Conservation (phyloP, 2,888 invertebrate species). For the Morinoia aosen region DNA sequence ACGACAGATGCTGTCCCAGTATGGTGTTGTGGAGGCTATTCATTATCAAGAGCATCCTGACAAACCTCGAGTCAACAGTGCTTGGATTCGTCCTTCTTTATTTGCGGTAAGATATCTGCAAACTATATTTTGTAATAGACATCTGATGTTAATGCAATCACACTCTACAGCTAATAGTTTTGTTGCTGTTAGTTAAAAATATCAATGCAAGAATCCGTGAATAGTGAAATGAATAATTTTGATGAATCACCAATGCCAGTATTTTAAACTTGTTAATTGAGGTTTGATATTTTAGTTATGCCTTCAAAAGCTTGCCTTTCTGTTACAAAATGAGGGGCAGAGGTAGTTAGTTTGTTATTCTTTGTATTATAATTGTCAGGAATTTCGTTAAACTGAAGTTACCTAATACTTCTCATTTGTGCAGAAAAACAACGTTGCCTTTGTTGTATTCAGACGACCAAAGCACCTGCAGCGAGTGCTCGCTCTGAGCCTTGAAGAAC, state of each 20-base stretch:
- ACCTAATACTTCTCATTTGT: background rate
- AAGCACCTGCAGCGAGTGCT: constrained; percentile 14
- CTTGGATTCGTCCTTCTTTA: background rate
- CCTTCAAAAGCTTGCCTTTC: no score
- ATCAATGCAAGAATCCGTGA: background rate
- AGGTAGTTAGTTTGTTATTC: no score
- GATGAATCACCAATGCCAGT: background rate
- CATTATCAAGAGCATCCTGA: constrained; percentile 30
- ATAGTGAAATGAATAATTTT: background rate
- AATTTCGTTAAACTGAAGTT: background rate
- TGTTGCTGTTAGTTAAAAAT: background rate
- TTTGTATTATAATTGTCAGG: no score
- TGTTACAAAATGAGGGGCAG: no score
- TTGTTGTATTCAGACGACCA: background rate
- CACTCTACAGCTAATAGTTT: background rate
- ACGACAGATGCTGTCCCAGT: background rate
- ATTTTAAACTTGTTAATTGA: background rate
- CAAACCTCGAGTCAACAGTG: background rate
- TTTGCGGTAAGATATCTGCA: background rate
- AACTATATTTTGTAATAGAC: no score
- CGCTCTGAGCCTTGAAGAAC: background rate
- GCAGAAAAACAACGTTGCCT: constrained; percentile 40
- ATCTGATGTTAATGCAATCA: background rate
- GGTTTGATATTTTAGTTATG: no score
- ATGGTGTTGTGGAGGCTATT: background rate